Evolutionary conservation across 2,797 vertebrate species (phyloP), one percentile per base, ranked within the genome.

Genomic region (Garrulus glandarius): DNA sequence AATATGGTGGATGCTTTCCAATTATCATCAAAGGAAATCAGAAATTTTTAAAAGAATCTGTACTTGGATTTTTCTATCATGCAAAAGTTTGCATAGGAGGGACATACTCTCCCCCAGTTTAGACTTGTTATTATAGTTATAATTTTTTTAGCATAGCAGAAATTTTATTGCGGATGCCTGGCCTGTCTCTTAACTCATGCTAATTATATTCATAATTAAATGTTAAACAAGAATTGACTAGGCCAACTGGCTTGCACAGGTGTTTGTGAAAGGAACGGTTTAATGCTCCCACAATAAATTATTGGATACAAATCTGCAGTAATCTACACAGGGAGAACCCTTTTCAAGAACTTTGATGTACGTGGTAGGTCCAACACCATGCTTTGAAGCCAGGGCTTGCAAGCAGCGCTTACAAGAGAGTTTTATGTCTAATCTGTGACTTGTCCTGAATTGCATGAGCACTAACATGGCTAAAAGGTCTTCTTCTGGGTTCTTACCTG

Each of bases 191-290:
- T 98, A 98, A 98, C 96, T 98, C 98, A 98, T 98, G 97, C 94
- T 98, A 98, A 98, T 98, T 97, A 98, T 97, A 97, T 98, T 98
- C 98, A 98, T 98, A 98, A 98, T 98, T 98, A 98, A 98, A 98
- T 97, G 98, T 94, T 97, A 96, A 97, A 97, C 97, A 96, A 96
- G 92, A 97, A 93, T 97, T 98, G 97, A 97, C 98, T 98, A 96
- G 96, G 97, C 97, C 98, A 98, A 98, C 97, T 98, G 98, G 98
- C 97, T 97, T 97, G 97, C 97, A 98, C 97, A 98, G 98, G 98
- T 98, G 97, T 98, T 97, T 97, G 95, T 97, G 93, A 95, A 97
- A 98, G 94, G 96, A 98, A 97, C 97, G 89, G 96, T 97, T 97
- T 98, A 97, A 95, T 94, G 97, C 91, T 95, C 93, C 95, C 95